Evolutionary conservation across 92 coral and sea anemone genomes (phyloP), one percentile per base, ranked within the genome.

Genomic region (Heliopora coerulea): DNA sequence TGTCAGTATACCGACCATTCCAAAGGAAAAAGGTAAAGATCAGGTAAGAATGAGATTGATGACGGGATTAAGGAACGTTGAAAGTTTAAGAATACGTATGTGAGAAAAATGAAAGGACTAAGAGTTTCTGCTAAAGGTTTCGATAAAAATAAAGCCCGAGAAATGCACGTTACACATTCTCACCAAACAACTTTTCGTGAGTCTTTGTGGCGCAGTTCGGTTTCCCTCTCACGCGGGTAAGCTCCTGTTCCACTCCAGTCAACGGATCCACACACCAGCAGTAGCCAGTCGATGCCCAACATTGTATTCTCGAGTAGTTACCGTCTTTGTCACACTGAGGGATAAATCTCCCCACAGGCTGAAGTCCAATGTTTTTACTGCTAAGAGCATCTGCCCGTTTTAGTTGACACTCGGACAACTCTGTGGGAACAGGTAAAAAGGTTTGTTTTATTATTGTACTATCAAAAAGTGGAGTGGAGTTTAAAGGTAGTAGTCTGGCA

Each of bases 281-380:
- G 80, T 68, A 93, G 0, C 98, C 98, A 42, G 91, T 80, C 10
- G 98, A 93, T 0, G 74, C 86, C 98, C 98, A 93, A 59, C 98
- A 93, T 78, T 93, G 98, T 8, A 86, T 73, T 19, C 59, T 49
- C 56, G 79, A 67, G 30, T 87, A 93, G 34, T 62, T 48, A 2
- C 96, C 96, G 54, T 82, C 73, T 2, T 33, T 46, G 19, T 82
- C 87, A 42, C 98, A 93, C 76, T 73, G 42, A 26, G 96, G 95
- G 6, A 87, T 83, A 79, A 89, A 93, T 58, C 80, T 75, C 7
- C 98, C 98, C 1, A 93, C 85, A 0, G 96, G 93, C 57, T 84
- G 91, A 15, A 88, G 83, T 11, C 91, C 88, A 20, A 72, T 68
- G 57, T 65, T 68, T 29, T 81, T 68, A 33, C 80, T 62, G 41